These are phyloP conservation scores for Speoplatyrhinus poulsoni DNA, from an alignment of 2,113 vertebrate species.

Conservation along the genomic window DNA sequence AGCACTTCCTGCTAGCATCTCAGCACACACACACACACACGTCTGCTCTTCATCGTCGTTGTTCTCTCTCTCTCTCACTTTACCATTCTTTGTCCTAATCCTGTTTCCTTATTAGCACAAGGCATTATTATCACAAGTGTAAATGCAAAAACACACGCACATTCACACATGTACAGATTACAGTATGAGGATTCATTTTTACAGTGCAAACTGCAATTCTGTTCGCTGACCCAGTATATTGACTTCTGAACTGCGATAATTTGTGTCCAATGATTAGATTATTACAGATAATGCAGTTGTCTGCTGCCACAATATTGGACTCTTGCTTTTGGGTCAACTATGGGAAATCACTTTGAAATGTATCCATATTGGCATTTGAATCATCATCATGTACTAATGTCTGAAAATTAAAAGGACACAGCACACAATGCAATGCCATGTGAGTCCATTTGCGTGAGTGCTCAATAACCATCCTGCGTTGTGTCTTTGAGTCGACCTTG, in stretches of 20 bases:
- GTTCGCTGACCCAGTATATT: constrained; percentile 66
- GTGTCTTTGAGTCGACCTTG: constrained; percentile 61
- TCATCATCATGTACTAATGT: constrained; percentile 74
- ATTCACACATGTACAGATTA: constrained; percentile 10
- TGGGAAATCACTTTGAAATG: constrained; percentile 77
- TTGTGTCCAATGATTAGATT: constrained; percentile 77
- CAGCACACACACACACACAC: constrained; percentile 23
- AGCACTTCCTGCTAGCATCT: constrained; percentile 48
- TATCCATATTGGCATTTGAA: constrained; percentile 79
- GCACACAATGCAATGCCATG: constrained; percentile 33
- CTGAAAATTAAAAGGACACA: constrained; percentile 67
- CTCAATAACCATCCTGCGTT: constrained; percentile 48
- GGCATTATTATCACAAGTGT: not conserved
- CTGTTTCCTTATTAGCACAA: not conserved
- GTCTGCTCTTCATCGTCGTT: not conserved
- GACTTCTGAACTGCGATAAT: constrained; percentile 73
- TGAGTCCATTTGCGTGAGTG: constrained; percentile 19
- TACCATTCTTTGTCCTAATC: not conserved
- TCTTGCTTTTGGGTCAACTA: constrained; percentile 76
- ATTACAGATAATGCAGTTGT: constrained; percentile 81
- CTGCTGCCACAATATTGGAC: constrained; percentile 78
- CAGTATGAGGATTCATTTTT: constrained; percentile 67
- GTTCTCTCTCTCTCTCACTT: not conserved
- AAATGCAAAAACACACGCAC: constrained; percentile 14
- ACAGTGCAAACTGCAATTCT: constrained; percentile 65